Evolutionary conservation across 1,140 invertebrate species (phyloP).

Genomic region (Lepidotrigona ventralis): DNA sequence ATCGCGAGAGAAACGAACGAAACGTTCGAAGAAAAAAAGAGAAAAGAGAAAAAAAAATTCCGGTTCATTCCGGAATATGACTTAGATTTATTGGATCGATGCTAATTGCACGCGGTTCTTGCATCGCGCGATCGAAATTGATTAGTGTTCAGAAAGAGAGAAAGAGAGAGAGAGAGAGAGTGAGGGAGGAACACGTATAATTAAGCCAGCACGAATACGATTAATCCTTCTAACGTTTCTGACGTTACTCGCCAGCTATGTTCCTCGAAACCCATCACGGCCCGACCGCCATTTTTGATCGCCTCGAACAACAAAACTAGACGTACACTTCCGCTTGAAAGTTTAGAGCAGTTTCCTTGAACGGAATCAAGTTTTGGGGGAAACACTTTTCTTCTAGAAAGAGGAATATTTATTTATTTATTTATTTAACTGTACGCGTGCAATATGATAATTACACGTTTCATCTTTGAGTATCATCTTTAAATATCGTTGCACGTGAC

Average conservation of each 20-base stretch:
- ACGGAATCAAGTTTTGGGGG: no score
- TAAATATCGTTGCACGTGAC: no score
- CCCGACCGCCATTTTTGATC: neutral
- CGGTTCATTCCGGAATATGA: no score
- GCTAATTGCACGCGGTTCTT: neutral
- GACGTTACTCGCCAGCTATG: neutral
- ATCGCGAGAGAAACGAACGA: neutral
- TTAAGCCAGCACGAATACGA: neutral
- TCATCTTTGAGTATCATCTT: no score
- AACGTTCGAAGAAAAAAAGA: neutral
- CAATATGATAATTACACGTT: no score
- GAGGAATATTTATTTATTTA: no score
- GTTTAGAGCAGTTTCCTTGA: no score
- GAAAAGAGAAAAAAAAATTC: no score
- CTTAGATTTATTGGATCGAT: neutral
- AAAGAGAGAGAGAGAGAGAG: neutral
- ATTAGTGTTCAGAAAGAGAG: neutral
- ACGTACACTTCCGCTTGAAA: no score
- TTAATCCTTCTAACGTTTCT: neutral
- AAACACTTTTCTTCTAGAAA: no score
- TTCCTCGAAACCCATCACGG: neutral
- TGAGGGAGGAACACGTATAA: neutral
- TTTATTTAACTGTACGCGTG: no score
- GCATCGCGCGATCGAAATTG: neutral
- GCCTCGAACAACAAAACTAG: neutral